Base-by-base conservation (phyloP, 2,797 vertebrate genomes). In the Neoniphon sammara region DNA sequence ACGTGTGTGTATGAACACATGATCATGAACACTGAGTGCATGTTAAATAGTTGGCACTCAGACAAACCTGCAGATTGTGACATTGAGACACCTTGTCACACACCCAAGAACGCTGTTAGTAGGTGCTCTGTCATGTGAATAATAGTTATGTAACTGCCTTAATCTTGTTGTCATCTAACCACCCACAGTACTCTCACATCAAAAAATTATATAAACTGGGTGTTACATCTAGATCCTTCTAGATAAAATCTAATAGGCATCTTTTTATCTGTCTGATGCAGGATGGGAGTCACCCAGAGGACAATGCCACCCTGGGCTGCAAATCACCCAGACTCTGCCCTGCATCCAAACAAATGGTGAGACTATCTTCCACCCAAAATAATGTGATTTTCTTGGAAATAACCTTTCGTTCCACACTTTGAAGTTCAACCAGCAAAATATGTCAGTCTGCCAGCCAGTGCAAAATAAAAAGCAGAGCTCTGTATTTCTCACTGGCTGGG, bases 251-350 rank as follows among this genome's bases (percentile, higher is more conserved):
- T 80, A 52, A 76, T 21, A 6, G 0, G 39, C n/a, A 54, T 9
- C 65, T 15, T 68, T 46, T 21, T 82, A 30, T 67, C 20, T 75
- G 0, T 78, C 76, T 66, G 34, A 30, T 70, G 74, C 76, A 94
- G 93, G 92, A 93, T 36, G 89, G 68, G 44, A 88, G 73, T 73
- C 87, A 84, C 2, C 9, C 78, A 14, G 89, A 91, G 12, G 84
- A 78, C 59, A 75, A 76, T 17, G 27, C 58, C 42, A 61, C 18
- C 6, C n/a, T 65, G 1, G 49, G 57, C 44, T 73, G 82, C 27
- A 90, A 89, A 63, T 81, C 87, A 12, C 77, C 83, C 2, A 83
- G 27, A 20, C 73, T 87, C 70, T 85, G 84, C 75, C 78, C 91
- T 2, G 52, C 63, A 15, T 80, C 90, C 70, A 92, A 77, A 77